phyloP scores from a whole-genome alignment of 2,797 vertebrate genomes.

The Microtus californicus region DNA sequence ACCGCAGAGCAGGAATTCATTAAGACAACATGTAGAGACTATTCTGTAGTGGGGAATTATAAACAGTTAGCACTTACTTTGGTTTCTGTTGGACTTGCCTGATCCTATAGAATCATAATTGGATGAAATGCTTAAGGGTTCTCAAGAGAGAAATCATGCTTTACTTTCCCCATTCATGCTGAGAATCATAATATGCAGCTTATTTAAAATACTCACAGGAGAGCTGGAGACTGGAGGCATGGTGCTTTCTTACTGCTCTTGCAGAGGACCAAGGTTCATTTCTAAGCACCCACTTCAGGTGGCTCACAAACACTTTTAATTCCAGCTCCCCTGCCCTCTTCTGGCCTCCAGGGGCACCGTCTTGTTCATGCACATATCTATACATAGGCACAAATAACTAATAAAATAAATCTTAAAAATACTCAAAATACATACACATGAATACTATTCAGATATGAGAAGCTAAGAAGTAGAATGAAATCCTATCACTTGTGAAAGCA shows the following conservation, averaged over 20 bases:
- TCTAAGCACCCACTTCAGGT: background rate
- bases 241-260: background rate
- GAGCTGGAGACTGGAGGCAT: background rate
- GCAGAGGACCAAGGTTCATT: background rate
- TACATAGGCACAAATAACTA: background rate
- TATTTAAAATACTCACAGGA: conserved; percentile 77
- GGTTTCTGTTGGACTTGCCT: conserved; percentile 68
- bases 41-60: conserved; percentile 53
- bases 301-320: background rate
- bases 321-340: background rate
- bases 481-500: background rate
- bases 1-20: background rate
- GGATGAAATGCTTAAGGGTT: conserved; percentile 59
- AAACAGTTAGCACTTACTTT: conserved; percentile 40
- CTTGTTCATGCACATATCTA: background rate
- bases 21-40: background rate
- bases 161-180: conserved; percentile 67
- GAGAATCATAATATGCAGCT: conserved; percentile 61
- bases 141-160: conserved; percentile 71
- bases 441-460: no score
- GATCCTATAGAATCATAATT: conserved; percentile 60
- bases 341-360: no score
- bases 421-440: background rate
- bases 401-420: background rate
- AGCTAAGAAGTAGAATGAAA: background rate